phyloP scores from a whole-genome alignment of 2,113 vertebrate species.

The Isurus oxyrinchus region DNA sequence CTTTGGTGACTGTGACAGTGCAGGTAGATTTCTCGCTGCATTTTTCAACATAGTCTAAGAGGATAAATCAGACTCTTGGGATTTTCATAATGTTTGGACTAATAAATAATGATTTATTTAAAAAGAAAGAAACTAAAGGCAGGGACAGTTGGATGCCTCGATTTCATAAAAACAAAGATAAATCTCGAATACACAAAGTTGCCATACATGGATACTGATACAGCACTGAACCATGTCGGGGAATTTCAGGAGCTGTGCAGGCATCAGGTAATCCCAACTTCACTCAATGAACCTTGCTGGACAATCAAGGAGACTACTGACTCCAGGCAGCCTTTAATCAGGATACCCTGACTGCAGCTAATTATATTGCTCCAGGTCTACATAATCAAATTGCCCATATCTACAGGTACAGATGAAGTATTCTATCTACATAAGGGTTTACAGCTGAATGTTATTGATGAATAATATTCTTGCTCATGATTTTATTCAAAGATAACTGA shows the following conservation, averaged over 20 bases:
- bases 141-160: neutral
- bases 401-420: neutral
- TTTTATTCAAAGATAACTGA: slow-evolving; percentile 17
- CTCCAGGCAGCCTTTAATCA: neutral
- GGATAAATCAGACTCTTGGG: neutral
- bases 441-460: neutral
- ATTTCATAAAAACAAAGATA: neutral
- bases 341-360: neutral
- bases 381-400: slow-evolving; percentile 20
- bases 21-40: neutral
- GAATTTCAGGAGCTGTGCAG: neutral
- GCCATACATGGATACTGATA: neutral
- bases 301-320: neutral
- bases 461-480: slow-evolving; percentile 5
- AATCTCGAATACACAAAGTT: neutral
- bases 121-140: neutral
- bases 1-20: neutral
- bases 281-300: neutral
- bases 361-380: neutral
- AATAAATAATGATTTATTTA: neutral
- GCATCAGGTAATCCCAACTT: neutral
- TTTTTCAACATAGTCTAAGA: neutral
- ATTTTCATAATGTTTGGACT: neutral
- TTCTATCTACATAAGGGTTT: neutral
- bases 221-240: neutral